phyloP scores from a whole-genome alignment of 2,888 invertebrate species.

The Parnassius smintheus region DNA sequence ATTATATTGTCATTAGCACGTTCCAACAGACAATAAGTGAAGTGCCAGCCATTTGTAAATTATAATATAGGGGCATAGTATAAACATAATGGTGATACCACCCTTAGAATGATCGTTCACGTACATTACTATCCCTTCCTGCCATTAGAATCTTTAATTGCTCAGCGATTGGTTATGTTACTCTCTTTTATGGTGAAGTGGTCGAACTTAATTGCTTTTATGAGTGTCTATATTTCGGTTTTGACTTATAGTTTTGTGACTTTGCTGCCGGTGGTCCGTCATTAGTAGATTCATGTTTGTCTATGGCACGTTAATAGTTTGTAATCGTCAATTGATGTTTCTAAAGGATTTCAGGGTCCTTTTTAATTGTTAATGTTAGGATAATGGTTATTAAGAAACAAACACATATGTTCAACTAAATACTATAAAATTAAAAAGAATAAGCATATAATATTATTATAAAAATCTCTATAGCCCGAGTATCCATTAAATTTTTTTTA shows the following conservation, averaged over 20 bases:
- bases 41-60: conserved; percentile 24
- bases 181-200: conserved; percentile 77
- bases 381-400: conserved; percentile 2
- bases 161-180: conserved; percentile 72
- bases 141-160: conserved; percentile 77
- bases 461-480: no score
- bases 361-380: conserved; percentile 16
- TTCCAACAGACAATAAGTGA: conserved; percentile 22
- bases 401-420: no score
- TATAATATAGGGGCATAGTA: conserved; percentile 41
- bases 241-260: conserved; percentile 64
- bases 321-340: conserved; percentile 34
- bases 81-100: conserved; percentile 43
- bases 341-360: conserved; percentile 7
- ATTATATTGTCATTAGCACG: no score
- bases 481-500: no score
- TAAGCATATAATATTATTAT: no score
- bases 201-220: conserved; percentile 78
- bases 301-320: conserved; percentile 61
- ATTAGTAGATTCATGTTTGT: conserved; percentile 55
- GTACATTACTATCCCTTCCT: conserved; percentile 64
- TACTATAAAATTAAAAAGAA: no score
- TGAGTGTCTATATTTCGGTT: conserved; percentile 70
- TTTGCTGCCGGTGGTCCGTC: conserved; percentile 65
- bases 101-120: conserved; percentile 46